Evolutionary conservation across 2,888 invertebrate species (phyloP), one percentile per base, ranked within the genome.

Genomic region (Cosmorhoe ocellata): DNA sequence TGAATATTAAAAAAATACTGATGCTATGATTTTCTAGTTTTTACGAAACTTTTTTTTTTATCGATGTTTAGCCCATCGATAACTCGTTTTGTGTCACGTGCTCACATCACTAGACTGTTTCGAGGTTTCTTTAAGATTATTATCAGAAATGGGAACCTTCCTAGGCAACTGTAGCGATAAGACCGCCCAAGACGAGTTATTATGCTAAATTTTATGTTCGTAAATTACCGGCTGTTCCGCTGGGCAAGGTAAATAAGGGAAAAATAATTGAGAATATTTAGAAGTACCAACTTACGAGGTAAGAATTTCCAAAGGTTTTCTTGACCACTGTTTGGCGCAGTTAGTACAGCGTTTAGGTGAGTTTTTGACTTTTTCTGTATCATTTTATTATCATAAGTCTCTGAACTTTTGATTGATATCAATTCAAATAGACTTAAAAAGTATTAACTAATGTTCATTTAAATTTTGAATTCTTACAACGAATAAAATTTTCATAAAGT

Each of bases 171-270:
- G 54, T 40, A 41, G 56, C 57, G 63, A 63, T 63, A 63, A 63
- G 58, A 42, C 54, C 51, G 49, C 48, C 52, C 61, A 59, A 58
- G 51, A 58, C 58, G 59, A 60, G 63, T 60, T 61, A 60, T 63
- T 61, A 61, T 59, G 63, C 56, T 50, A 61, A 61, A 63, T 63
- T 63, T 60, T 58, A 62, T 58, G 61, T 52, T 42, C 39, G 57
- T 58, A 58, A 62, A 62, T 59, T 59, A 56, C 59, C 28, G 39
- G 49, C 13, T 27, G 47, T 53, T 33, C 54, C 32, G 47, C 37
- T 32, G 51, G 52, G 51, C 38, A 54, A 59, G 54, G 56, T 49
- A 59, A 62, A 61, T 50, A 57, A 45, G 47, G 51, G 28, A 44
- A 30, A n/a, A 49, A 37, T 38, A 33, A 44, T 40, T 33, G 33